Evolutionary conservation across 2,113 vertebrate species (phyloP).

Genomic region (Ranitomeya variabilis): DNA sequence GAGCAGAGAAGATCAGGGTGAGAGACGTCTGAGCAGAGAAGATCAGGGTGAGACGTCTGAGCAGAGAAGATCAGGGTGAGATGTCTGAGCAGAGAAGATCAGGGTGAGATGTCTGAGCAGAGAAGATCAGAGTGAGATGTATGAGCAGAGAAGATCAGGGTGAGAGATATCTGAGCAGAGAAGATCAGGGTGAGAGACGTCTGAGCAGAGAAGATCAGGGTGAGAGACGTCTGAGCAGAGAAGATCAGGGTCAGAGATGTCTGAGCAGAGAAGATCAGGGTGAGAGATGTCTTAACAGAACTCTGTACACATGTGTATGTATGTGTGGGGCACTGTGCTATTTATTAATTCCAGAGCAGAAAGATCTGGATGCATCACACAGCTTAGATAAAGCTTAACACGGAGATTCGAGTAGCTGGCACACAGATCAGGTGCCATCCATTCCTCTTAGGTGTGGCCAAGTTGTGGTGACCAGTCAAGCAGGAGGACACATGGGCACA

Average conservation of each 20-base stretch:
- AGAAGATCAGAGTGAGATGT: background rate
- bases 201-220: background rate
- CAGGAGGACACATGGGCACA: constrained; percentile 12
- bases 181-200: background rate
- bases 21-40: too few species aligned
- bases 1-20: too few species aligned
- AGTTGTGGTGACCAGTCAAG: background rate
- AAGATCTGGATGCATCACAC: background rate
- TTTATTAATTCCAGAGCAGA: background rate
- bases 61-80: background rate
- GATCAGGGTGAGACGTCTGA: too few species aligned
- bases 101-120: background rate
- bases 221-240: background rate
- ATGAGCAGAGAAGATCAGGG: background rate
- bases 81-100: background rate
- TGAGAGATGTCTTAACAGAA: background rate
- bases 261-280: too few species aligned
- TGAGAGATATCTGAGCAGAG: background rate
- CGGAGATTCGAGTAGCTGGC: background rate
- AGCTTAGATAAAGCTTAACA: background rate
- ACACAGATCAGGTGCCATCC: background rate
- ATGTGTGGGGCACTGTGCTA: background rate
- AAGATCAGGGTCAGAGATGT: too few species aligned
- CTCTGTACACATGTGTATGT: background rate
- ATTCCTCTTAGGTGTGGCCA: background rate